A percentile compares a stretch with the other conserved stretches of the same genome.
Evolutionary conservation across 2,113 vertebrate species (phyloP).

Genomic region (Peromyscus californicus): DNA sequence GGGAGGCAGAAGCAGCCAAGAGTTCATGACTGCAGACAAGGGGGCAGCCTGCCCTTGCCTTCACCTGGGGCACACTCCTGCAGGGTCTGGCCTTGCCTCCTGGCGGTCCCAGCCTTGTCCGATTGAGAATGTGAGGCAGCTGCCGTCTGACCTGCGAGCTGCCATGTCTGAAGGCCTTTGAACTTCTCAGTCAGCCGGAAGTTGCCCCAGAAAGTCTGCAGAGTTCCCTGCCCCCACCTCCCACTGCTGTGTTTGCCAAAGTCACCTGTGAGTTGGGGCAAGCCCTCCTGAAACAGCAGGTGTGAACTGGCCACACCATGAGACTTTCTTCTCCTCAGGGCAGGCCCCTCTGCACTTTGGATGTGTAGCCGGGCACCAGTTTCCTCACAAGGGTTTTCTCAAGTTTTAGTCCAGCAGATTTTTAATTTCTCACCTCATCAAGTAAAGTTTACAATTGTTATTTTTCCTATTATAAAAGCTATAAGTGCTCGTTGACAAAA

Average conservation of each 20-base stretch:
- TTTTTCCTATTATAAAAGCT: slow-evolving; percentile 56
- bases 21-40: not conserved
- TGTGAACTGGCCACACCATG: not conserved
- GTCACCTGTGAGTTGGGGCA: slow-evolving; percentile 47
- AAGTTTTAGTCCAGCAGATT: slow-evolving; percentile 1
- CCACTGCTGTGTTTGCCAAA: slow-evolving; percentile 44
- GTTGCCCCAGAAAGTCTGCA: slow-evolving; percentile 69
- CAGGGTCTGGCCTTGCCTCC: not conserved
- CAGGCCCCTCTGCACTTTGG: not conserved
- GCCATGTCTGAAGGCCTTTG: slow-evolving; percentile 51
- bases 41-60: not conserved
- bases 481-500: not conserved
- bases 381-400: slow-evolving; percentile 19
- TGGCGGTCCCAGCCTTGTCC: not conserved
- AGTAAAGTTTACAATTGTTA: not conserved
- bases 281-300: not conserved
- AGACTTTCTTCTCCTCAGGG: not conserved
- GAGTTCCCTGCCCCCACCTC: slow-evolving; percentile 59
- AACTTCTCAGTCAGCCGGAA: slow-evolving; percentile 49
- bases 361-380: not conserved
- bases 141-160: not conserved
- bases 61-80: accelerated
- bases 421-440: not conserved
- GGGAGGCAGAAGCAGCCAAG: not conserved
- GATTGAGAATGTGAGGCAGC: not conserved